A percentile compares a stretch with the other conserved stretches of the same genome.
Evolutionary conservation across 2,113 vertebrate species (phyloP).

Genomic region (Antennarius striatus): DNA sequence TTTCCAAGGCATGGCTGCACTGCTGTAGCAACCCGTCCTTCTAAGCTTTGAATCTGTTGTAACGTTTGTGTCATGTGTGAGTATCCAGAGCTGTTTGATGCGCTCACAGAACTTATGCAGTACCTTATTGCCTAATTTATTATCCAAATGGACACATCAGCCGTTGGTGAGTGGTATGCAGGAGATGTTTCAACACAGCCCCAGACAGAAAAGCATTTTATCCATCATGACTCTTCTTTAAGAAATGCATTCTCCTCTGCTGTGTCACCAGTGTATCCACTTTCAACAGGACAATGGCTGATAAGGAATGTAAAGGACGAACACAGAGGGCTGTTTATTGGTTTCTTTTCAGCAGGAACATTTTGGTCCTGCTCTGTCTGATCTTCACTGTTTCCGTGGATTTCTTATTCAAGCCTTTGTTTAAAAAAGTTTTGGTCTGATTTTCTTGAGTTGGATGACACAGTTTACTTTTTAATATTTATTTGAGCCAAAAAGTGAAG

Average conservation of each 20-base stretch:
- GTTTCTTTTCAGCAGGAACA: slow-evolving; percentile 44
- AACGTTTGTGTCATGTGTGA: background rate
- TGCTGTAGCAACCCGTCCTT: slow-evolving; percentile 55
- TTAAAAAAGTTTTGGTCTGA: slow-evolving; percentile 52
- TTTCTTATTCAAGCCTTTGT: slow-evolving; percentile 43
- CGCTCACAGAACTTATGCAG: slow-evolving; percentile 38
- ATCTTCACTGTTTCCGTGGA: slow-evolving; percentile 39
- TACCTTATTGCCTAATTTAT: slow-evolving; percentile 66
- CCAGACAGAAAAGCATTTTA: slow-evolving; percentile 39
- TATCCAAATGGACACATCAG: slow-evolving; percentile 46
- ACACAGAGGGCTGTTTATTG: slow-evolving; percentile 41
- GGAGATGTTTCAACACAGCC: slow-evolving; percentile 22
- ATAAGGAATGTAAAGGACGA: slow-evolving; percentile 61
- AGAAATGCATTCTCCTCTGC: slow-evolving; percentile 44
- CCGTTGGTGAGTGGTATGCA: slow-evolving; percentile 35
- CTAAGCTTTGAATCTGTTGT: slow-evolving; percentile 55
- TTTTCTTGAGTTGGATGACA: slow-evolving; percentile 69
- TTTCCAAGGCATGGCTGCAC: slow-evolving; percentile 44
- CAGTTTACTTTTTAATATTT: slow-evolving; percentile 79
- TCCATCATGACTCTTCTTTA: slow-evolving; percentile 26
- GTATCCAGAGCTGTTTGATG: slow-evolving; percentile 34
- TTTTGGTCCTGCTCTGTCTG: slow-evolving; percentile 38
- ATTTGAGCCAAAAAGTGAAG: slow-evolving; percentile 81
- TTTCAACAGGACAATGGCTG: slow-evolving; percentile 39
- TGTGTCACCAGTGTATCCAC: slow-evolving; percentile 32